phyloP scores from a whole-genome alignment of 2,888 invertebrate genomes.

The Periphyllus acericola region DNA sequence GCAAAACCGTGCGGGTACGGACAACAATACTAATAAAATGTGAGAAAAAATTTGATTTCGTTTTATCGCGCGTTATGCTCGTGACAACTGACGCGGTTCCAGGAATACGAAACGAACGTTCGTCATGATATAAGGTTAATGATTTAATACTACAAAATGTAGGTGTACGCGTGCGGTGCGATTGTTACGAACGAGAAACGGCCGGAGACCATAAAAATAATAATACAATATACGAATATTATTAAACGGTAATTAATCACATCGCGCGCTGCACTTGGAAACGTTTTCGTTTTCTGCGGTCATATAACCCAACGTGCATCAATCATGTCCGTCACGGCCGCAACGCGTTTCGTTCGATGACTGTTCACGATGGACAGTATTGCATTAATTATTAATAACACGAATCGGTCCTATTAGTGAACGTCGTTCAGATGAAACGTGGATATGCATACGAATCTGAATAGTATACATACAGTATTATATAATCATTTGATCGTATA shows the following conservation, averaged over 20 bases:
- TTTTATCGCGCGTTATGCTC: neutral
- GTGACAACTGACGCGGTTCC: neutral
- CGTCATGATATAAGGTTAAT: neutral
- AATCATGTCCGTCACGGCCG: neutral
- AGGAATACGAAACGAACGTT: neutral
- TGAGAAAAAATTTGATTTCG: neutral
- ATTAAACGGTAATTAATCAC: constrained; percentile 23
- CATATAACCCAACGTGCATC: neutral
- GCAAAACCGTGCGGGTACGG: no score
- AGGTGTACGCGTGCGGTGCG: neutral
- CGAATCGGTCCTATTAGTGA: no score
- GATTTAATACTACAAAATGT: no score
- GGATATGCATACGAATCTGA: no score
- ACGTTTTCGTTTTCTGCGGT: neutral
- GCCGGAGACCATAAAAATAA: neutral
- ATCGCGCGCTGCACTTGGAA: neutral
- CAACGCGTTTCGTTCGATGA: neutral
- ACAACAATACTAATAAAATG: no score
- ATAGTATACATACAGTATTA: no score
- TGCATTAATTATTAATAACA: no score
- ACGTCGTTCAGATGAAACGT: no score
- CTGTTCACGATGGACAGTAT: no score
- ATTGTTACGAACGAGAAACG: neutral
- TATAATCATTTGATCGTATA: no score
- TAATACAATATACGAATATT: neutral